Base-by-base conservation (phyloP, 2,113 vertebrate genomes). In the Burhinus bistriatus region DNA sequence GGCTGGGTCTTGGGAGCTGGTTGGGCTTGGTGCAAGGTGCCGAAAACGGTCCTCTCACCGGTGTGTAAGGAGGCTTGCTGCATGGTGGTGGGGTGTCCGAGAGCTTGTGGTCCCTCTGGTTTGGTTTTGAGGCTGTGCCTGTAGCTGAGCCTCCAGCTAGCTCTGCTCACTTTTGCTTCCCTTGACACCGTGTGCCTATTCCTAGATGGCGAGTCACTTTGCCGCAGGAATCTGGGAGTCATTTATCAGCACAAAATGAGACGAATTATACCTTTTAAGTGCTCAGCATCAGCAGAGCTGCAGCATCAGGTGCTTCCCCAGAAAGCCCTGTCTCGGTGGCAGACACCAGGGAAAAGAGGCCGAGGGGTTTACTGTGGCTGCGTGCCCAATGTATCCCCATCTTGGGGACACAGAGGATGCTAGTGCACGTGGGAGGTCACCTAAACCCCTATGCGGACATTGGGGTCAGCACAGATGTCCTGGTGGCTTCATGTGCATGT, bases 41-140 rank as follows among this genome's bases (percentile, higher is more conserved):
- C 64, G 25, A 20, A 57, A 85, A 19, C 0, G 1, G 13, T 45
- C 54, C 21, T 38, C 23, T n/a, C 2, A 5, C 9, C 0, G 0
- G 8, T 26, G 17, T 66, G 29, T 40, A 15, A 18, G 29, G 51
- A 49, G 45, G 27, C 21, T 71, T 38, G 14, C 61, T 71, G 49
- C 3, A 1, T 59, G 32, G 10, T 27, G 72, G 38, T 4, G 0
- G 1, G 11, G 8, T n/a, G n/a, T 70, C 14, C 6, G 17, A 22
- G 69, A 81, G 49, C 68, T 44, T 44, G 10, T 77, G 83, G 16
- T 64, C 52, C 38, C n/a, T 62, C 32, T 40, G 51, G 26, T 79
- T 44, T 77, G 54, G 11, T 23, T 51, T 51, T 51, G 49, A 13
- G 49, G 22, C 49, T 22, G 49, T 25, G 49, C 12, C 49, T 25